Conservation (phyloP, 2,113 vertebrate species). For the Crotalus tigris region DNA sequence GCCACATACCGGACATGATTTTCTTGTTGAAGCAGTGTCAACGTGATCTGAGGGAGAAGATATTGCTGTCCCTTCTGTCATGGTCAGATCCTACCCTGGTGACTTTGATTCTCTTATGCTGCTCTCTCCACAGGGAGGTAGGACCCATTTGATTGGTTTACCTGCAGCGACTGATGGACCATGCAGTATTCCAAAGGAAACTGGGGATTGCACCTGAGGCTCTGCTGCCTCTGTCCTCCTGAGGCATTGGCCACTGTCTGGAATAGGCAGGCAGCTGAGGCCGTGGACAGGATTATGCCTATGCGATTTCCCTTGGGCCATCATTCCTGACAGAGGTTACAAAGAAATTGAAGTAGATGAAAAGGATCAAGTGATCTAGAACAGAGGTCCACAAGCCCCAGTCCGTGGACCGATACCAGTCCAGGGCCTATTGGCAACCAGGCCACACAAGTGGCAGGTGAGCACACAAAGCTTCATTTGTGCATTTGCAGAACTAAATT, state of each 20-base stretch:
- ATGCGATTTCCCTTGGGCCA: not conserved
- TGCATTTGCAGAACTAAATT: too few species aligned
- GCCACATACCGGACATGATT: not conserved
- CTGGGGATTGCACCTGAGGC: not conserved
- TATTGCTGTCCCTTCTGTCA: not conserved
- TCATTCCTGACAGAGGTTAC: not conserved
- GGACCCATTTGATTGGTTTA: not conserved
- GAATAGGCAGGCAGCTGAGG: not conserved
- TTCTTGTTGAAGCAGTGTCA: not conserved
- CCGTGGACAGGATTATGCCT: not conserved
- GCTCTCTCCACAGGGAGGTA: not conserved
- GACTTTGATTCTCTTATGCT: not conserved
- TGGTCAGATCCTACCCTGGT: not conserved
- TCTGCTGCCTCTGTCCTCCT: not conserved
- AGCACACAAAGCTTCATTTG: too few species aligned
- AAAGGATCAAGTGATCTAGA: too few species aligned
- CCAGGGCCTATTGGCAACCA: too few species aligned
- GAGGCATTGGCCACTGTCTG: not conserved
- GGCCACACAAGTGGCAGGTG: too few species aligned
- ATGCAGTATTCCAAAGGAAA: not conserved
- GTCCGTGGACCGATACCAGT: too few species aligned
- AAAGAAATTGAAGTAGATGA: not conserved
- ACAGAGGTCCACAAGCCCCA: too few species aligned
- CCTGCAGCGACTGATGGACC: not conserved
- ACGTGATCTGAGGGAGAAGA: not conserved